Evolutionary conservation across 2,113 vertebrate genomes (phyloP).

Genomic region (Eublepharis macularius): DNA sequence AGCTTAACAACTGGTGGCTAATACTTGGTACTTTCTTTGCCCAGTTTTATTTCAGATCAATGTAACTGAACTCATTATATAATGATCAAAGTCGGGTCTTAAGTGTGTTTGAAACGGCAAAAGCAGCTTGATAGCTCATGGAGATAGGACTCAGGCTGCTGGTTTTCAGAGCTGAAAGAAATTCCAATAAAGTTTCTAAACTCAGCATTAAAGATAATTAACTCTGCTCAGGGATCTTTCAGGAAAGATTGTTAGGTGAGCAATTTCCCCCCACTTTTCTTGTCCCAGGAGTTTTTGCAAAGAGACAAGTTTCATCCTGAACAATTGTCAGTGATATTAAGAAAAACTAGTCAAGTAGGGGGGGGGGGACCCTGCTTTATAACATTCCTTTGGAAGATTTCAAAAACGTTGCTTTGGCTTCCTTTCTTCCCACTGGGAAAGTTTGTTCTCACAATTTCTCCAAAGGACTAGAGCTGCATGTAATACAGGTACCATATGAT

Average conservation of each 20-base stretch:
- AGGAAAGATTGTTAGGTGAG: slow-evolving; percentile 41
- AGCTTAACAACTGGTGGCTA: neutral
- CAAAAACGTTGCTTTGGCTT: neutral
- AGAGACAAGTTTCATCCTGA: slow-evolving; percentile 44
- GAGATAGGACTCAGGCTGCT: slow-evolving; percentile 2
- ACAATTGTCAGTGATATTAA: slow-evolving; percentile 45
- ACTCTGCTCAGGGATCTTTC: slow-evolving; percentile 24
- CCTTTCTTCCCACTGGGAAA: slow-evolving; percentile 8
- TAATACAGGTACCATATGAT: neutral
- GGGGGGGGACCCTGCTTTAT: slow-evolving; percentile 30
- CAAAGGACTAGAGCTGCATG: neutral
- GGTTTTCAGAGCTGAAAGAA: slow-evolving; percentile 34
- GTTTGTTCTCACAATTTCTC: neutral
- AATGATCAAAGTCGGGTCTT: neutral
- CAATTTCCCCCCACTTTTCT: slow-evolving; percentile 14
- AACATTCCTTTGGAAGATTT: slow-evolving; percentile 30
- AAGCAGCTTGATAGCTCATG: neutral
- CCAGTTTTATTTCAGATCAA: neutral
- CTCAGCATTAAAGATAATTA: slow-evolving; percentile 53
- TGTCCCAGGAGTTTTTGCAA: slow-evolving; percentile 44
- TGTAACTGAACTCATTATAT: slow-evolving; percentile 2
- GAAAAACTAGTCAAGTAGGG: slow-evolving; percentile 50
- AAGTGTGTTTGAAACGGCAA: neutral
- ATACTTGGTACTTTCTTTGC: neutral
- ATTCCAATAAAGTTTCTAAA: slow-evolving; percentile 45